Conservation (phyloP, 92 coral and sea anemone species). For the Porites evermanni region DNA sequence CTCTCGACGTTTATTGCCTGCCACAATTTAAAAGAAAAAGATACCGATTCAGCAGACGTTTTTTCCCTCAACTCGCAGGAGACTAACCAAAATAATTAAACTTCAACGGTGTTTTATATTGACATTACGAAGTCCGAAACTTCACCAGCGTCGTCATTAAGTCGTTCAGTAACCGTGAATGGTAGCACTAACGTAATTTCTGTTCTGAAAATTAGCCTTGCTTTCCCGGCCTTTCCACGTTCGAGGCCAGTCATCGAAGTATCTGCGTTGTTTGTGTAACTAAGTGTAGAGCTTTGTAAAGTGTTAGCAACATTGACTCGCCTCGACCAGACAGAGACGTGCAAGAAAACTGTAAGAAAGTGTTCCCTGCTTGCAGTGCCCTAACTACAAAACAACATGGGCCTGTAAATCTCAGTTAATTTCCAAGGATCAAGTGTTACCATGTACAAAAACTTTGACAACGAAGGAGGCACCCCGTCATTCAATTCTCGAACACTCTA, state of each 20-base stretch:
- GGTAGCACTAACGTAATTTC: not conserved
- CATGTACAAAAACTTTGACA: conserved; percentile 5
- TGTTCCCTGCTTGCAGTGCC: not conserved
- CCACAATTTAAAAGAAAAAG: conserved; percentile 21
- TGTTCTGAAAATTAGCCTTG: not conserved
- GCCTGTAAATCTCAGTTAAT: not conserved
- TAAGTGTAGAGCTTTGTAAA: not conserved
- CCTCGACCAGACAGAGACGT: not conserved
- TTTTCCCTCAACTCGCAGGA: not conserved
- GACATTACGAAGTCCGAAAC: conserved; percentile 37
- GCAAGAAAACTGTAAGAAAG: not conserved
- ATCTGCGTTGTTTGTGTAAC: not conserved
- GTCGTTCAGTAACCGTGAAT: conserved; percentile 11
- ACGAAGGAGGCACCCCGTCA: conserved; percentile 4
- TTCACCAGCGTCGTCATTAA: conserved; percentile 15
- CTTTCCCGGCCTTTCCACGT: not conserved
- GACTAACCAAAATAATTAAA: conserved; percentile 30
- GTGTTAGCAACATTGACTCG: conserved; percentile 27
- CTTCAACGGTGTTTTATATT: conserved; percentile 14
- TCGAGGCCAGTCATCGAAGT: not conserved
- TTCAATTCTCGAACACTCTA: not conserved
- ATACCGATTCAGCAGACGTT: conserved; percentile 10
- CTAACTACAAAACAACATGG: not conserved
- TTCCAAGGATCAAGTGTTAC: conserved; percentile 18
- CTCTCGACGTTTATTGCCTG: conserved; percentile 10